These are phyloP conservation scores for Crocuta crocuta DNA, from an alignment of 2,113 vertebrate species.

Conservation along the genomic window DNA sequence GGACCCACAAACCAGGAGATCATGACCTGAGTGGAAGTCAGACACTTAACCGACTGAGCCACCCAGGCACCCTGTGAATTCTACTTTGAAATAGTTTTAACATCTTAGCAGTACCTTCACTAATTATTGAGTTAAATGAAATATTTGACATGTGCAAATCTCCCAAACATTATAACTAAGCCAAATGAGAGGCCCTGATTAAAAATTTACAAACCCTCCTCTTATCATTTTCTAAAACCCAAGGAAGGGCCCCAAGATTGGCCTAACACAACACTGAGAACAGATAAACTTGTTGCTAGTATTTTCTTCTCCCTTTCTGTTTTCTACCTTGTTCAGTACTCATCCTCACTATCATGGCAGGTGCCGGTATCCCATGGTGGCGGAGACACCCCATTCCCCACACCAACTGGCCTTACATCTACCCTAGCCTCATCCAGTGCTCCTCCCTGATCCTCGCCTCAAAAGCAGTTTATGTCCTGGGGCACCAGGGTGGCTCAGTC, in stretches of 20 bases:
- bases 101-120: neutral
- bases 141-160: neutral
- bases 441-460: neutral
- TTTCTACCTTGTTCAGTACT: neutral
- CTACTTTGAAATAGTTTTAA: neutral
- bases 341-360: neutral
- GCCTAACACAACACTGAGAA: neutral
- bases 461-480: neutral
- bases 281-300: neutral
- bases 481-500: too few species aligned
- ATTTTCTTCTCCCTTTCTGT: neutral
- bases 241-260: neutral
- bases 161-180: neutral
- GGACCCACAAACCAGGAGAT: too few species aligned
- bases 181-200: neutral
- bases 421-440: too few species aligned
- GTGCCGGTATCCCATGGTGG: neutral
- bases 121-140: neutral
- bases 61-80: neutral
- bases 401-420: neutral
- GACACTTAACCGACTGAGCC: too few species aligned
- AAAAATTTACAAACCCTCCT: neutral
- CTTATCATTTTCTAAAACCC: neutral
- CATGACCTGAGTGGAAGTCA: too few species aligned
- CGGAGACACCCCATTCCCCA: neutral